Evolutionary conservation across 2,113 vertebrate genomes (phyloP).

Genomic region (Percina caprodes): DNA sequence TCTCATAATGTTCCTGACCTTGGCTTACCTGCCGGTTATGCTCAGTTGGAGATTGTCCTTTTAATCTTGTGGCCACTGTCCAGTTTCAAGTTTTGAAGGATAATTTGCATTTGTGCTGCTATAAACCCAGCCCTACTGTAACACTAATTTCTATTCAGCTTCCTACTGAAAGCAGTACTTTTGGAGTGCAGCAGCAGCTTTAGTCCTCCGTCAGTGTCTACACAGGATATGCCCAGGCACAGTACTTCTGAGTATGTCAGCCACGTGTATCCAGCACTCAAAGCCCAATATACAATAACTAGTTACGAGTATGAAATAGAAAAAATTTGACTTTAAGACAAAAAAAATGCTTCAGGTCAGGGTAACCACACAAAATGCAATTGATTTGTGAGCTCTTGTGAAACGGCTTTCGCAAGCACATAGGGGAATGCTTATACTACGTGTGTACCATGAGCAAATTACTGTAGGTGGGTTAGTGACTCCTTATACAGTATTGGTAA

Average conservation of each 20-base stretch:
- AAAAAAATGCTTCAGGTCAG: constrained; percentile 8
- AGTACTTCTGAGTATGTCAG: constrained; percentile 21
- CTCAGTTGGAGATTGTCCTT: constrained; percentile 51
- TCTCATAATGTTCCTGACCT: constrained; percentile 75
- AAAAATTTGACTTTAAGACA: constrained; percentile 25
- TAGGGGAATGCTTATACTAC: constrained; percentile 32
- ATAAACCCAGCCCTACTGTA: background rate
- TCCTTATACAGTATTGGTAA: constrained; percentile 55
- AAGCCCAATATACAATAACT: background rate
- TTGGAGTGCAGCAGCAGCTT: constrained; percentile 4
- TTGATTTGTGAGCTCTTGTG: constrained; percentile 29
- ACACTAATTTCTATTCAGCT: constrained; percentile 4
- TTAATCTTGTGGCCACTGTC: constrained; percentile 55
- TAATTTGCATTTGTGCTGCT: constrained; percentile 38
- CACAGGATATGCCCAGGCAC: constrained; percentile 18
- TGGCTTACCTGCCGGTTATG: constrained; percentile 60
- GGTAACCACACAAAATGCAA: constrained; percentile 20
- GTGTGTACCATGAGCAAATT: constrained; percentile 52
- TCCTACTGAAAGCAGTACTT: constrained; percentile 14
- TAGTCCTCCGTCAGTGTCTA: constrained; percentile 14
- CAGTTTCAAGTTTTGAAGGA: constrained; percentile 32
- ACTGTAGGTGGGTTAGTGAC: constrained; percentile 39
- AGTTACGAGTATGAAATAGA: constrained; percentile 19
- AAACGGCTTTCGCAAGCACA: constrained; percentile 37
- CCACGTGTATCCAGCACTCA: constrained; percentile 1